Evolutionary conservation across 2,113 vertebrate species (phyloP).

Genomic region (Tachysurus fulvidraco): DNA sequence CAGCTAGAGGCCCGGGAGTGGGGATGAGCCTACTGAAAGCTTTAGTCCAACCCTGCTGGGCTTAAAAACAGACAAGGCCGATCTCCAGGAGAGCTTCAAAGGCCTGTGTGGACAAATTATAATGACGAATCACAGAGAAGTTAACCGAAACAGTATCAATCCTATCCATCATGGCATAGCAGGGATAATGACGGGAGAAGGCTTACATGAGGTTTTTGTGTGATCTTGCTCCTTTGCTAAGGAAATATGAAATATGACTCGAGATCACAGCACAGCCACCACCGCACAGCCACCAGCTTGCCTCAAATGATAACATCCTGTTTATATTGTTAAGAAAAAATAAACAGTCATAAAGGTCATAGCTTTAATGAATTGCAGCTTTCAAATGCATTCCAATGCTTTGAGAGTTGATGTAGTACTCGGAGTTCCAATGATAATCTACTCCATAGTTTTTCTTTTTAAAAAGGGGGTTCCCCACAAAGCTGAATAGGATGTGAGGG

Average conservation of each 20-base stretch:
- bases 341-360: slow-evolving; percentile 24
- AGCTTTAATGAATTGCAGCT: slow-evolving; percentile 35
- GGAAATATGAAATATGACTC: slow-evolving; percentile 64
- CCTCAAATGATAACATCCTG: slow-evolving; percentile 45
- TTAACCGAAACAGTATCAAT: slow-evolving; percentile 59
- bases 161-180: slow-evolving; percentile 61
- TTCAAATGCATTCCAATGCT: slow-evolving; percentile 27
- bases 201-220: slow-evolving; percentile 49
- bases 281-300: slow-evolving; percentile 55
- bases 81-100: slow-evolving; percentile 62
- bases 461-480: not conserved
- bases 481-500: not conserved
- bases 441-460: not conserved
- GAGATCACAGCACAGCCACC: slow-evolving; percentile 55
- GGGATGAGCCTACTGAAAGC: slow-evolving; percentile 59
- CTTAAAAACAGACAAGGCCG: slow-evolving; percentile 62
- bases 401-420: not conserved
- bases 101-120: slow-evolving; percentile 53
- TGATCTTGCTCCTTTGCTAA: slow-evolving; percentile 54
- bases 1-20: slow-evolving; percentile 28
- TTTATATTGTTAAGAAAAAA: slow-evolving; percentile 38
- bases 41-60: slow-evolving; percentile 33
- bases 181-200: slow-evolving; percentile 36
- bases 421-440: not conserved
- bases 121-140: slow-evolving; percentile 65